Conservation (phyloP, 2,888 invertebrate genomes). For the Microplitis manilae region DNA sequence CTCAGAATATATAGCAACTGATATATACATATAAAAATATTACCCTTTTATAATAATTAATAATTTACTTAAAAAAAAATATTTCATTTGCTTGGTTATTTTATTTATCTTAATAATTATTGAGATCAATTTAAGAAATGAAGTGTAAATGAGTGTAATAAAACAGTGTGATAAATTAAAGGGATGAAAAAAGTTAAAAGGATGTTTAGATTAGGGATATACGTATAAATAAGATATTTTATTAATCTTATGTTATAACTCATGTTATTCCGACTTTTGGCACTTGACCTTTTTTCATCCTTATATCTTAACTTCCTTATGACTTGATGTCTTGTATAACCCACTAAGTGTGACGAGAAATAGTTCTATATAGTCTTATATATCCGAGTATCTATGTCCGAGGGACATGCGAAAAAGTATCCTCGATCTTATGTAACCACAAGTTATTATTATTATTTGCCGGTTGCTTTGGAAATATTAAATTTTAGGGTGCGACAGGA, state of each 20-base stretch:
- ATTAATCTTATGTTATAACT: constrained; percentile 17
- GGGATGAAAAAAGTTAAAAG: constrained; percentile 16
- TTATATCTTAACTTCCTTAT: neutral
- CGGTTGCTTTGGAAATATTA: constrained; percentile 35
- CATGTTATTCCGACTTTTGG: neutral
- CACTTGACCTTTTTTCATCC: constrained; percentile 3
- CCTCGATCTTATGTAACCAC: constrained; percentile 31
- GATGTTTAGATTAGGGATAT: constrained; percentile 7
- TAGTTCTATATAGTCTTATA: neutral
- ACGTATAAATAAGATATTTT: neutral
- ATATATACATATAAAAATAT: too few species aligned
- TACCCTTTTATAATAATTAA: too few species aligned
- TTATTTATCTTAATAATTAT: neutral
- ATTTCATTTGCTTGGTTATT: too few species aligned
- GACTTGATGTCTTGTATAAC: constrained; percentile 10
- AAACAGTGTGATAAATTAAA: neutral
- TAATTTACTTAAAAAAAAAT: too few species aligned
- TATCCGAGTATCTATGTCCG: neutral
- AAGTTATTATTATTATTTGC: constrained; percentile 38
- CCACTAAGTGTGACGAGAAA: constrained; percentile 15
- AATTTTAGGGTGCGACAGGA: constrained; percentile 55
- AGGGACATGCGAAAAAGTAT: constrained; percentile 20
- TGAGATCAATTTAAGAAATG: neutral
- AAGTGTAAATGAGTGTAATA: neutral
- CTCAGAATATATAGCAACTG: too few species aligned